Evolutionary conservation across 1,140 invertebrate genomes (phyloP).

Genomic region (Tetraneura akinire): DNA sequence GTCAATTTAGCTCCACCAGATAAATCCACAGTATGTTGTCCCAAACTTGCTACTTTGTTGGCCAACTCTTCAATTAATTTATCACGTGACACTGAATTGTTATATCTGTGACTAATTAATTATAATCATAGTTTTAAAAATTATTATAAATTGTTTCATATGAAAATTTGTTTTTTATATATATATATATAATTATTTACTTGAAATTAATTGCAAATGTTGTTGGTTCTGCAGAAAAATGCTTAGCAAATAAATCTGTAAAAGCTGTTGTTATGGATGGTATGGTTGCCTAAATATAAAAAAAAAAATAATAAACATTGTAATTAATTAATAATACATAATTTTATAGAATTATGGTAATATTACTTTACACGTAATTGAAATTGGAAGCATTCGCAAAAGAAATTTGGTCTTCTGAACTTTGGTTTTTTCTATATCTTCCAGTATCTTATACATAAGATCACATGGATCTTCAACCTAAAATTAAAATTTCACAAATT

Average conservation of each 20-base stretch:
- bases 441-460: constrained; percentile 70
- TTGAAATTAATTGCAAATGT: constrained; percentile 81
- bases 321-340: too few species aligned
- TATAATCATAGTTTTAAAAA: background rate
- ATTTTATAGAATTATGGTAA: background rate
- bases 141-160: background rate
- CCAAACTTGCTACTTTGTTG: constrained; percentile 66
- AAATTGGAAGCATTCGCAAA: constrained; percentile 76
- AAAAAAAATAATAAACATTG: background rate
- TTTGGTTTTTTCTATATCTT: constrained; percentile 70
- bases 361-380: constrained; percentile 71
- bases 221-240: constrained; percentile 71
- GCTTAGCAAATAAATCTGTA: constrained; percentile 70
- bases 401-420: constrained; percentile 73
- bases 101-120: constrained; percentile 69
- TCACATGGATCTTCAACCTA: constrained; percentile 70
- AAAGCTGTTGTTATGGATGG: constrained; percentile 72
- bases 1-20: constrained; percentile 71
- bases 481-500: constrained; percentile 46
- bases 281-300: constrained; percentile 63
- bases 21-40: constrained; percentile 75
- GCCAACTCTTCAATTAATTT: constrained; percentile 73
- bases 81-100: constrained; percentile 70
- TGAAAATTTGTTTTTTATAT: background rate
- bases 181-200: constrained; percentile 59